Base-by-base conservation (phyloP, 2,888 invertebrate species). In the Ectropis crepuscularia region DNA sequence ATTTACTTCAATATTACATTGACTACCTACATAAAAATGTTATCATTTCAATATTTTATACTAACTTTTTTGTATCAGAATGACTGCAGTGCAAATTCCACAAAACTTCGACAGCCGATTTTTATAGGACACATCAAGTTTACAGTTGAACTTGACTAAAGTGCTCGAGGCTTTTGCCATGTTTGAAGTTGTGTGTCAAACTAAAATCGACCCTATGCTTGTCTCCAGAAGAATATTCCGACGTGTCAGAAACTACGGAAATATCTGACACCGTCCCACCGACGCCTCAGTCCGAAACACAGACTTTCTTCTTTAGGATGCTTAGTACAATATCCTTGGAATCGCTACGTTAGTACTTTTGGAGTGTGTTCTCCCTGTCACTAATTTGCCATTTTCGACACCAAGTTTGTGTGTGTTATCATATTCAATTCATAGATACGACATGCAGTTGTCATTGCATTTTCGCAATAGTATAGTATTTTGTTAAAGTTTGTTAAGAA, bases 261-360 rank as follows among this genome's bases (percentile, higher is more conserved):
- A 68, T 78, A 47, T 65, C 70, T 28, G 49, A 66, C 37, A 62
- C 57, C 49, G 49, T 63, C 77, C 83, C 43, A 76, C 83, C 69
- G 68, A 63, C 55, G 10, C 55, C 55, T 6, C 80, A 57, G 51
- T 73, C 77, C 50, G 85, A 84, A 49, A 66, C 74, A 61, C 84
- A 87, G 54, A 85, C 83, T 62, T 72, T 90, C 58, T 89, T 86
- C 67, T 78, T 75, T 80, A 88, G 89, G 78, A 87, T 90, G 91
- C 76, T 91, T 80, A 91, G 91, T 86, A 89, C 89, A 70, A 90
- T 89, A 72, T 90, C 91, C 6, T 76, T 80, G 74, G 91, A 91
- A 69, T 88, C 90, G 16, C 73, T 67, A 61, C 57, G 67, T 63
- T 70, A 71, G 57, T 61, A 41, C 54, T 67, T 6, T 65, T 8